Base-by-base conservation (phyloP, 2,888 invertebrate species). In the Chaitophorus viminalis region DNA sequence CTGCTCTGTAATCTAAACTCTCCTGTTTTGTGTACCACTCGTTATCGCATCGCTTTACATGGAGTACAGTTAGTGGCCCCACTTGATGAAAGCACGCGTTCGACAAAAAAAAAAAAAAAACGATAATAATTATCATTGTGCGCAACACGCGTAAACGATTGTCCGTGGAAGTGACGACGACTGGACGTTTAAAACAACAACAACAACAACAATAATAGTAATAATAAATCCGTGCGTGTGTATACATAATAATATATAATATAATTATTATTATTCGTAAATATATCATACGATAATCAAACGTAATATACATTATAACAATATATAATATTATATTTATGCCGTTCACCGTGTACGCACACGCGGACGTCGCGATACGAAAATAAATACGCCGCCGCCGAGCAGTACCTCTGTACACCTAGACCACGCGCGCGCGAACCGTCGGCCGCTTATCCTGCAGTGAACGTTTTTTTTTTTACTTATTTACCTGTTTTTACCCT, bases 41-140 rank as follows among this genome's bases (percentile, higher is more conserved):
- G 84, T 87, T 87, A 81, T 79, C 87, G 87, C 87, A 81, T 74
- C 79, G 65, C 87, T 74, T 79, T 72, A 60, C 86, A 52, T 9
- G 36, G 39, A 87, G 70, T 72, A 6, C 21, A 21, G 78, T 72
- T 6, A 17, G 68, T 46, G 76, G n/a, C n/a, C 33, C 76, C 84
- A 85, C 84, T 85, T 52, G 85, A 86, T 14, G 36, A 81, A 65
- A 86, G 79, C 78, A 60, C 86, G 86, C 78, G 77, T n/a, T 75
- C 76, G 46, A 11, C 29, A n/a, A 36, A 14, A 36, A 5, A 14
- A 46, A 46, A 79, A 60, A 31, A 60, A 60, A 78, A 25, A 18
- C 68, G 29, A n/a, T 14, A n/a, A n/a, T n/a, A n/a, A n/a, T n/a
- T n/a, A n/a, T n/a, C n/a, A n/a, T 9, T 29, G 68, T n/a, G 11